phyloP scores from a whole-genome alignment of 2,113 vertebrate genomes.

The Lutjanus erythropterus region DNA sequence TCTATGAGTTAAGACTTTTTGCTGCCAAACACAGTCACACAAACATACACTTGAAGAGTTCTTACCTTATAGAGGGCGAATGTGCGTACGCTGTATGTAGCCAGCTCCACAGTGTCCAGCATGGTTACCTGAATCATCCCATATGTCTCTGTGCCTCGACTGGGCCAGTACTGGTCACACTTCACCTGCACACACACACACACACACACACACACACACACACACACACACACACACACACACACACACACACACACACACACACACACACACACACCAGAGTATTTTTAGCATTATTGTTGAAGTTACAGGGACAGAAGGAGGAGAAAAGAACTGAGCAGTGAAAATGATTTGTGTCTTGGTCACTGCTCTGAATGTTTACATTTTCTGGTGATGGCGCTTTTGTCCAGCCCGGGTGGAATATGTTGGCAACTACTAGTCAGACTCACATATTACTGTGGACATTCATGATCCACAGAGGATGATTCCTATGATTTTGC shows the following conservation, averaged over 20 bases:
- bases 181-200: slow-evolving; percentile 87
- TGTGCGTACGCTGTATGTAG: slow-evolving; percentile 93
- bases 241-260: slow-evolving; percentile 12
- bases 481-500: not conserved
- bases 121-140: slow-evolving; percentile 95
- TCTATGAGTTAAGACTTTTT: not conserved
- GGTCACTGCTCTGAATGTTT: not conserved
- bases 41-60: not conserved
- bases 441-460: not conserved
- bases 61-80: slow-evolving; percentile 94
- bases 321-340: not conserved
- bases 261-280: slow-evolving; percentile 3
- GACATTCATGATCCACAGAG: not conserved
- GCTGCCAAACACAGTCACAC: not conserved
- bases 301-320: not conserved
- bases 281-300: not conserved
- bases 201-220: slow-evolving; percentile 8
- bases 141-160: slow-evolving; percentile 93
- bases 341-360: not conserved
- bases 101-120: slow-evolving; percentile 94
- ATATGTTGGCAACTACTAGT: not conserved
- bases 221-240: slow-evolving; percentile 8
- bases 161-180: slow-evolving; percentile 98
- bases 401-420: not conserved
- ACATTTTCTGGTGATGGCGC: not conserved